Base-by-base conservation (phyloP, 2,113 vertebrate genomes). In the Scartelaos histophorus region DNA sequence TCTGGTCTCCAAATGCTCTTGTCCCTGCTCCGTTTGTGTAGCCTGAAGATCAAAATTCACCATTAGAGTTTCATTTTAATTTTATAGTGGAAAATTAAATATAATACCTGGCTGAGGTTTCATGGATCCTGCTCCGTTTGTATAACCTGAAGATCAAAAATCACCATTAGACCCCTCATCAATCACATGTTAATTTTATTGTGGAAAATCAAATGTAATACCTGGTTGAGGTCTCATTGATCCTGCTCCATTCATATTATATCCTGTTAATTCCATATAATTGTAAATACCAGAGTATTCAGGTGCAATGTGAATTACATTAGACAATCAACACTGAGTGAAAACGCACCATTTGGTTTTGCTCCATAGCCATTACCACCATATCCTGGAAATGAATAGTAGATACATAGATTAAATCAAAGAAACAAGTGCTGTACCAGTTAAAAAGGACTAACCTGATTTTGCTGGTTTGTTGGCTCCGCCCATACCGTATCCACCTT, bases 1-100 rank as follows among this genome's bases (percentile, higher is more conserved):
- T 85, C 75, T 79, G 86, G 3, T 19, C 15, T 78, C 82, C 82
- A 85, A 85, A 87, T 61, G 83, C 80, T 60, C 58, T 71, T 11
- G 70, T 53, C 54, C 67, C 49, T 24, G 69, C 76, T 74, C 83
- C 80, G 57, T 79, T 81, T 58, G 76, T 69, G 80, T 75, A 84
- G 79, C 79, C 87, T 90, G 22, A 1, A 65, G 3, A 69, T 57
- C 7, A 73, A 78, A 78, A 1, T 1, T 35, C 4, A 81, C 47
- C 3, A 67, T 69, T 72, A 65, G 69, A 71, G 47, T 49, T 49
- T 16, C 16, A 19, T 78, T 16, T 0, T 51, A 5, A 58, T 35
- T 3, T 21, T 51, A 56, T 60, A 16, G 17, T 1, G 7, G 25
- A 69, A 68, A 1, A 47, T 10, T n/a, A 1, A 12, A 49, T 51